Percentiles rank a stretch among this genome's conserved stretches.
phyloP scores from a whole-genome alignment of 2,888 invertebrate species.

The Eristalis arbustorum region DNA sequence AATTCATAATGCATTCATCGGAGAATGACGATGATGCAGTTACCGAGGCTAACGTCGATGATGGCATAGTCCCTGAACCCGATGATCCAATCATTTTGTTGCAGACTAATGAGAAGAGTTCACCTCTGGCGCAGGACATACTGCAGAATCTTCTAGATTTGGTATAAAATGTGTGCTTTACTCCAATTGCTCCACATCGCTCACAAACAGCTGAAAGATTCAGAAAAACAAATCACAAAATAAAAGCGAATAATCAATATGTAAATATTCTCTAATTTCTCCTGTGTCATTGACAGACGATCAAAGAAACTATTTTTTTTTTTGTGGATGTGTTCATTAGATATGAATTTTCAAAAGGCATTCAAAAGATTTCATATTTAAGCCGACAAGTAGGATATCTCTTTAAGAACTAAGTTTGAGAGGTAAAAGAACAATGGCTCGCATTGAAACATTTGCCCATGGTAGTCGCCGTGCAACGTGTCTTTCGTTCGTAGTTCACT shows the following conservation, averaged over 20 bases:
- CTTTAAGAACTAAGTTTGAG: neutral
- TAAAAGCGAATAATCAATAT: neutral
- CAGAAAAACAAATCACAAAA: slow-evolving; percentile 14
- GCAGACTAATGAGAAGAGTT: slow-evolving; percentile 78
- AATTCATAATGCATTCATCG: slow-evolving; percentile 48
- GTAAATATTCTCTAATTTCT: neutral
- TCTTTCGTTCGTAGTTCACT: neutral
- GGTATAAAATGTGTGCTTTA: slow-evolving; percentile 92
- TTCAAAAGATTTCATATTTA: neutral
- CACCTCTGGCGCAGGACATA: slow-evolving; percentile 87
- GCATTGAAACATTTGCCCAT: neutral
- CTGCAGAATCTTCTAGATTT: slow-evolving; percentile 91
- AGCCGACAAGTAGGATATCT: neutral
- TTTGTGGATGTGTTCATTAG: neutral
- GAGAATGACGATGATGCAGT: slow-evolving; percentile 62
- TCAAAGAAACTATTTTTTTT: neutral
- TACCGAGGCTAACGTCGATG: slow-evolving; percentile 41
- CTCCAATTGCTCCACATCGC: slow-evolving; percentile 91
- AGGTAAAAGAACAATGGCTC: neutral
- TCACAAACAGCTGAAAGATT: slow-evolving; percentile 87
- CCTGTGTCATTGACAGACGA: neutral
- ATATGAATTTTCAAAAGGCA: too few relatives aligned
- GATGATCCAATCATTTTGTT: slow-evolving; percentile 75
- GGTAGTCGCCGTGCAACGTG: neutral
- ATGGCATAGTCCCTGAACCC: slow-evolving; percentile 52